These are phyloP conservation scores for Coregonus sp. DNA, from an alignment of 2,797 vertebrate species.

Conservation along the genomic window DNA sequence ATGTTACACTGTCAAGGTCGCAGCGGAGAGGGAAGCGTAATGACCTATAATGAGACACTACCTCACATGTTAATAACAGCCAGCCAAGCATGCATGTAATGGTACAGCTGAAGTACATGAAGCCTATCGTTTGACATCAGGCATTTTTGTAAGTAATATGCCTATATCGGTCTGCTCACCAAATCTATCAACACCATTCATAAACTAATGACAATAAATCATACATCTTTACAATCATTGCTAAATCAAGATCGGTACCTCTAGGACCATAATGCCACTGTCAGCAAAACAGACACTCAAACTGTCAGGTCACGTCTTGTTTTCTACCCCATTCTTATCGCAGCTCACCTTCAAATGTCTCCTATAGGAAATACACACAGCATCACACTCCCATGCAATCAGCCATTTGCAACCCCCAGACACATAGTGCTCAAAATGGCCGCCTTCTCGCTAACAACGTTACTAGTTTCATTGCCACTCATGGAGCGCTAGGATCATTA, in stretches of 20 bases:
- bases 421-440: constrained; percentile 10
- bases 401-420: constrained; percentile 7
- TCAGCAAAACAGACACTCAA: constrained; percentile 13
- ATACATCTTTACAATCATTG: neutral
- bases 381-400: neutral
- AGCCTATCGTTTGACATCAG: too few relatives aligned
- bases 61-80: constrained; percentile 66
- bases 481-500: too few relatives aligned
- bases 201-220: neutral
- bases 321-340: neutral
- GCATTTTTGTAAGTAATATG: neutral
- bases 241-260: neutral
- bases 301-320: constrained; percentile 26
- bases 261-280: neutral
- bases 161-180: neutral
- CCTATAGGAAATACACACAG: constrained; percentile 2
- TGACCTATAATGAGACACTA: constrained; percentile 69
- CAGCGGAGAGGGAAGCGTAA: constrained; percentile 63
- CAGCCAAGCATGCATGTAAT: constrained; percentile 4
- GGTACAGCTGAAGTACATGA: neutral
- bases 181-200: neutral
- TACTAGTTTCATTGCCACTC: neutral
- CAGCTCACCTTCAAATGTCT: constrained; percentile 46
- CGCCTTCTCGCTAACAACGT: constrained; percentile 8
- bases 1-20: constrained; percentile 57